phyloP scores from a whole-genome alignment of 1,140 invertebrate genomes.

The Sycophaga agraensis region DNA sequence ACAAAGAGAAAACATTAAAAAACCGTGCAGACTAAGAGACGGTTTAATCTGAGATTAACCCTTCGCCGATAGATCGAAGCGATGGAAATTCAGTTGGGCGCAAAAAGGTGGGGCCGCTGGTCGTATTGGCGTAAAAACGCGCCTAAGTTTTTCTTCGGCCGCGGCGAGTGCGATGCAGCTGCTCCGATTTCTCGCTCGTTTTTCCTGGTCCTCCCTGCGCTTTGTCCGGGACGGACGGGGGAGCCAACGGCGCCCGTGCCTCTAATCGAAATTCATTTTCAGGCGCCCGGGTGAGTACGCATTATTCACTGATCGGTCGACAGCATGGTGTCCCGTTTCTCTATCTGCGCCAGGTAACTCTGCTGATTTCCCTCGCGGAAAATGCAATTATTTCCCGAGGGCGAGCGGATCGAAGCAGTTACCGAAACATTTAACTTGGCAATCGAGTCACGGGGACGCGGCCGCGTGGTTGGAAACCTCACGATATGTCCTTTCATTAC shows the following conservation, averaged over 20 bases:
- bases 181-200: conserved; percentile 16
- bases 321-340: conserved; percentile 1
- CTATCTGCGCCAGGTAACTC: not conserved
- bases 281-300: conserved; percentile 16
- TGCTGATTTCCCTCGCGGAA: conserved; percentile 25
- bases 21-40: no score
- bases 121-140: not conserved
- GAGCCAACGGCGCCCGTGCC: not conserved
- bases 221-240: not conserved
- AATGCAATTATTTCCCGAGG: conserved; percentile 27
- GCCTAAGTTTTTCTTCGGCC: not conserved
- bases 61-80: no score
- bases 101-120: no score
- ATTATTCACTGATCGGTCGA: conserved; percentile 29
- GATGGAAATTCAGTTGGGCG: no score
- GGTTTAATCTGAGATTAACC: no score
- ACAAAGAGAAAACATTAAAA: no score
- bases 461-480: no score
- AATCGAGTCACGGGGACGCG: conserved; percentile 15
- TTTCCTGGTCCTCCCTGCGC: not conserved
- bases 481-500: not conserved
- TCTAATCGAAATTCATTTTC: conserved; percentile 31
- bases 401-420: no score
- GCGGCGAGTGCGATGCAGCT: not conserved
- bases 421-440: conserved; percentile 23